These are phyloP conservation scores for Loriculus beryllinus DNA, from an alignment of 2,797 vertebrate genomes.

Conservation along the genomic window DNA sequence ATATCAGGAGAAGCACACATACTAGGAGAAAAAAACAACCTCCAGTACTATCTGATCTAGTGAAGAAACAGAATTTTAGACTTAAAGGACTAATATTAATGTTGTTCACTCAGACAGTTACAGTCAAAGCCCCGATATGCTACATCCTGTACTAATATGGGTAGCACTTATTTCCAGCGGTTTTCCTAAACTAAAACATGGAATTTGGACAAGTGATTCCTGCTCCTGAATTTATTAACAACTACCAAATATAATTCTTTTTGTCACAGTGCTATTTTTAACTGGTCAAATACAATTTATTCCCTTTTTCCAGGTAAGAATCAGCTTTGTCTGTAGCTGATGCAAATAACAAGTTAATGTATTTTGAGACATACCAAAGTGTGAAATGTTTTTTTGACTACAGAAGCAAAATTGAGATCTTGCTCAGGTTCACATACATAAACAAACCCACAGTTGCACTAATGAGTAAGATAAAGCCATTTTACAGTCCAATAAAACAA, in stretches of 20 bases:
- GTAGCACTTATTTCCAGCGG: neutral
- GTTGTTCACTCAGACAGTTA: neutral
- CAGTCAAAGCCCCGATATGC: neutral
- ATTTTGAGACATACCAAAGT: neutral
- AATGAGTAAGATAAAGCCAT: neutral
- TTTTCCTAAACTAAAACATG: neutral
- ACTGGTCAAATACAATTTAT: neutral
- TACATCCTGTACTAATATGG: neutral
- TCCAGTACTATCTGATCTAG: neutral
- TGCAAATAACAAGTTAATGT: neutral
- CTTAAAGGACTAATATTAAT: neutral
- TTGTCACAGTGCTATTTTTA: neutral
- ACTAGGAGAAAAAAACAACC: neutral
- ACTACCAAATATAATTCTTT: neutral
- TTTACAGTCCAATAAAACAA: neutral
- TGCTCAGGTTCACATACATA: neutral
- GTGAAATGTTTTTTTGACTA: neutral
- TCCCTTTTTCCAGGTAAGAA: neutral
- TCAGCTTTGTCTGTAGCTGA: neutral
- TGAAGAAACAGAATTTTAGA: neutral
- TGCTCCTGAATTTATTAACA: neutral
- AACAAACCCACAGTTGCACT: neutral
- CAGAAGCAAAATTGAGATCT: neutral
- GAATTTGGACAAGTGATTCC: neutral
- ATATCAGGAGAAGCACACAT: neutral